These are phyloP conservation scores for Willowsia nigromaculata DNA, from an alignment of 2,888 invertebrate species.

Conservation along the genomic window DNA sequence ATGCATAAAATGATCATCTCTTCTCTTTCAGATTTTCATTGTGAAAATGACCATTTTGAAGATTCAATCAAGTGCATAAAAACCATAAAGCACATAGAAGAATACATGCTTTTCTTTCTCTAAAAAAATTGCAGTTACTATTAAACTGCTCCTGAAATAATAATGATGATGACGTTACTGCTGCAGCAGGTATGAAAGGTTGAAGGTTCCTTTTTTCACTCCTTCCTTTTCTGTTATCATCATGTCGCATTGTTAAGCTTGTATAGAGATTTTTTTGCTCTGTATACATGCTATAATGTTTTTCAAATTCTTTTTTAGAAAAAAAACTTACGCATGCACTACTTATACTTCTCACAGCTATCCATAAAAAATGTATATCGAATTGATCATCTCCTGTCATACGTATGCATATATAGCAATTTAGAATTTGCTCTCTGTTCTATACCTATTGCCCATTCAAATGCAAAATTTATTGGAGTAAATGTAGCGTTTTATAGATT, in stretches of 20 bases:
- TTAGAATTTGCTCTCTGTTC: too few relatives aligned
- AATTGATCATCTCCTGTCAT: slow-evolving; percentile 34
- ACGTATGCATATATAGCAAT: too few relatives aligned
- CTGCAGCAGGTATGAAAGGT: neutral
- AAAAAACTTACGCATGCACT: neutral
- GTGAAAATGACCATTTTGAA: slow-evolving; percentile 54
- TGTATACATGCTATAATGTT: too few relatives aligned
- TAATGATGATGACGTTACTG: neutral
- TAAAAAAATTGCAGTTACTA: neutral
- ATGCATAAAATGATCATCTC: neutral
- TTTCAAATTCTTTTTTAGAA: neutral
- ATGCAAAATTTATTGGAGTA: neutral
- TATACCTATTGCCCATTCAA: too few relatives aligned
- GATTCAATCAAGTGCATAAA: slow-evolving; percentile 56
- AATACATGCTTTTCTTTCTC: neutral
- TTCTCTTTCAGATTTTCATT: slow-evolving; percentile 19
- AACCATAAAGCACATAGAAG: slow-evolving; percentile 14
- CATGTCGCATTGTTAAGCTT: neutral
- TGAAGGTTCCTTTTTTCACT: neutral
- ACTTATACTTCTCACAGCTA: neutral
- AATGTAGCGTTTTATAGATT: neutral
- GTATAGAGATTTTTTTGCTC: neutral
- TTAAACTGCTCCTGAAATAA: neutral
- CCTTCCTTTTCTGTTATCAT: neutral
- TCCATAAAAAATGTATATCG: slow-evolving; percentile 41